Conservation (phyloP, 1,140 invertebrate genomes). For the Gerris buenoi region DNA sequence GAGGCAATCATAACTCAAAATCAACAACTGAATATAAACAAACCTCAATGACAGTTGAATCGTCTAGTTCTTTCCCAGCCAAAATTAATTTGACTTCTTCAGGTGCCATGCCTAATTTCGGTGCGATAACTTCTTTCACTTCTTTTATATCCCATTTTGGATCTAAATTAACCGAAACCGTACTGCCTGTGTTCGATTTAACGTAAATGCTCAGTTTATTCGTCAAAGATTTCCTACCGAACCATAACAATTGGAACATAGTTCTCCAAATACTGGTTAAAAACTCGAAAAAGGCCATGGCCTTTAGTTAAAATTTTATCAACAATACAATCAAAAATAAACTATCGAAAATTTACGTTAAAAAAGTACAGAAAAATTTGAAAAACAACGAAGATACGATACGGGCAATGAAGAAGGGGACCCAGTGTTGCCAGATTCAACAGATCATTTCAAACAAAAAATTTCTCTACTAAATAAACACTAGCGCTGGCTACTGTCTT, state of each 20-base stretch:
- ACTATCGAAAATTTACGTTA: too few relatives aligned
- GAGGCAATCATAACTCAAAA: neutral
- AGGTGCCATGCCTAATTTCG: constrained; percentile 46
- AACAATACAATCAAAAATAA: too few relatives aligned
- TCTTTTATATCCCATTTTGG: constrained; percentile 59
- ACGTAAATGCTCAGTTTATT: constrained; percentile 52
- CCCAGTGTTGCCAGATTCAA: too few relatives aligned
- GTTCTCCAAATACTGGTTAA: constrained; percentile 33
- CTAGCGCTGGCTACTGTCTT: too few relatives aligned
- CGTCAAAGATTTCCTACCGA: constrained; percentile 39
- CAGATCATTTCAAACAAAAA: too few relatives aligned
- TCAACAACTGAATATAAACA: too few relatives aligned
- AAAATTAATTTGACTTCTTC: constrained; percentile 70
- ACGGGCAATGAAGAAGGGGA: too few relatives aligned
- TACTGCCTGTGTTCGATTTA: constrained; percentile 50
- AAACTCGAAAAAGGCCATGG: constrained; percentile 4
- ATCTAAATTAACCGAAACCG: constrained; percentile 49
- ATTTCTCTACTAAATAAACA: too few relatives aligned
- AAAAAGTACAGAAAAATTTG: too few relatives aligned
- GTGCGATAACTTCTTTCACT: constrained; percentile 54
- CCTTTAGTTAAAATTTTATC: too few relatives aligned
- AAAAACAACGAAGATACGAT: too few relatives aligned
- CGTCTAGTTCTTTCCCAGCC: constrained; percentile 64
- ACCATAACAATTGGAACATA: constrained; percentile 47
- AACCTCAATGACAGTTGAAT: constrained; percentile 54